Evolutionary conservation across 2,888 invertebrate species (phyloP).

Genomic region (Erpobdella octoculata): DNA sequence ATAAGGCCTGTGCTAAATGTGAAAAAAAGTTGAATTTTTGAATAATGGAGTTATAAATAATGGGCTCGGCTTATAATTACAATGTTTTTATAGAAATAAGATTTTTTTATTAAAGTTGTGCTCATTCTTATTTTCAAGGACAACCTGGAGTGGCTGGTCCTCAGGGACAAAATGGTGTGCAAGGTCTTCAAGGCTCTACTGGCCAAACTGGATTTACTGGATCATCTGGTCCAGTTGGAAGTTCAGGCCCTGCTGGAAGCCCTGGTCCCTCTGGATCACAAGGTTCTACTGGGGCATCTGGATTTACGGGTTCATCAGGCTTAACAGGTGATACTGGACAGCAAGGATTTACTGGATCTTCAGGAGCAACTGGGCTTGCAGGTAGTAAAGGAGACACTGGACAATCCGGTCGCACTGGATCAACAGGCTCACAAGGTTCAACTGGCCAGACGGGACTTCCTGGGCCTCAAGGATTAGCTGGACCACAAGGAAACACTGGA

Average conservation of each 20-base stretch:
- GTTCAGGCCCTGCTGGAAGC: conserved; percentile 21
- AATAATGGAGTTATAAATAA: no score
- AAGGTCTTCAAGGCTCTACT: conserved; percentile 26
- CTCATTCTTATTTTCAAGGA: conserved; percentile 22
- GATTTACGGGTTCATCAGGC: background rate
- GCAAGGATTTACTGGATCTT: background rate
- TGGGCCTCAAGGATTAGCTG: conserved; percentile 31
- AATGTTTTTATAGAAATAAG: background rate
- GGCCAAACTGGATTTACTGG: conserved; percentile 32
- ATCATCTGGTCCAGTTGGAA: conserved; percentile 28
- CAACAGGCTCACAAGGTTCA: background rate
- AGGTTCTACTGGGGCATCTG: conserved; percentile 28
- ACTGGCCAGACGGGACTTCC: conserved; percentile 26
- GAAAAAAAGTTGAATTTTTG: no score
- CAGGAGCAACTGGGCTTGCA: background rate
- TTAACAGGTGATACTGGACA: conserved; percentile 27
- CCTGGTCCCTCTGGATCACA: conserved; percentile 28
- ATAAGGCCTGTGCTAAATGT: no score
- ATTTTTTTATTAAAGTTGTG: background rate
- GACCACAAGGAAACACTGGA: conserved; percentile 30
- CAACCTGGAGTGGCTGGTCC: conserved; percentile 30
- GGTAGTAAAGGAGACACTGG: conserved; percentile 29
- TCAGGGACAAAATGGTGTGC: conserved; percentile 28
- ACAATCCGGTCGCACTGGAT: conserved; percentile 25
- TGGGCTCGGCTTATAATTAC: background rate